Base-by-base conservation (phyloP, 2,888 invertebrate species). In the Sinohyriopsis cumingii region DNA sequence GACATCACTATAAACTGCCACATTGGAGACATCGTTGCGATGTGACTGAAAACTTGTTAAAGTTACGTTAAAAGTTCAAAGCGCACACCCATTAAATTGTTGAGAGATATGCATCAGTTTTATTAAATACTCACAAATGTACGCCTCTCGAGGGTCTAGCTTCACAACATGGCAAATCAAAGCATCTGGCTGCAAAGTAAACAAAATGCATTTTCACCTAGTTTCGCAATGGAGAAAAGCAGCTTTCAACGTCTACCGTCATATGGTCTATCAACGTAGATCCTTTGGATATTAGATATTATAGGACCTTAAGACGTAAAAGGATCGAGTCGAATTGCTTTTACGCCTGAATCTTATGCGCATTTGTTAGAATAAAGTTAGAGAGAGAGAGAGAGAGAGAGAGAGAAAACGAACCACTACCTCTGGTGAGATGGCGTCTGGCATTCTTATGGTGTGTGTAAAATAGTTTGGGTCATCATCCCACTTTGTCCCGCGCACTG, bases 141-240 rank as follows among this genome's bases (percentile, higher is more conserved):
- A 85, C 1, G 83, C 69, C 55, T 84, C 82, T 22, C 71, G 59
- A 12, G 75, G 63, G 19, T 81, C 76, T 3, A 85, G 66, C 68
- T 77, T 78, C 5, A 75, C 67, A 5, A 79, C 79, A 68, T 84
- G 86, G 66, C 83, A 86, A 18, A 82, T 71, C 55, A 83, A 76
- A 6, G 72, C 83, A 80, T 83, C 86, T 28, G 73, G 61, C 86
- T 84, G 70, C 59, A 78, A 63, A 19, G 25, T 18, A 67, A 69
- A 55, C 59, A 65, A 25, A 60, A 55, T 25, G 24, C 19, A 22
- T 60, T n/a, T 59, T 33, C 54, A 18, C 28, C 20, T 24, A 5
- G 20, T 24, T n/a, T n/a, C 25, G 5, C 12, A 12, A 18, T 22
- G 33, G n/a, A 25, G 61, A 20, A 53, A 54, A 20, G 5, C 25